phyloP scores from a whole-genome alignment of 2,888 invertebrate genomes.

The Heteropelma amictum region DNA sequence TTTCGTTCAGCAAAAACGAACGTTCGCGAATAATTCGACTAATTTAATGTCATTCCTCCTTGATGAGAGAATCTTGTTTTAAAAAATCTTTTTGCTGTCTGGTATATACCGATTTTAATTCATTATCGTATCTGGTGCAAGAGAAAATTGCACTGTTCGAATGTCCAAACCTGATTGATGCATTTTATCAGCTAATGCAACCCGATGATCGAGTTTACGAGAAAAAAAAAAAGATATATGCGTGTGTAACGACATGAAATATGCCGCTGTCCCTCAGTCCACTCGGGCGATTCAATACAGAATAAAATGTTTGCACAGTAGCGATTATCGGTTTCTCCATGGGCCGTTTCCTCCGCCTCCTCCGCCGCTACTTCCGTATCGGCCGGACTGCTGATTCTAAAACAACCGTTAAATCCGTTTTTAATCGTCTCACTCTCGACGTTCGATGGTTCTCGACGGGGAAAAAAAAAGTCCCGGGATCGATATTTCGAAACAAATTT shows the following conservation, averaged over 20 bases:
- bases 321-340: conserved; percentile 58
- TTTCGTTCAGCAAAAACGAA: background rate
- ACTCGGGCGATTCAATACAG: conserved; percentile 22
- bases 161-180: conserved; percentile 22
- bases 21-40: background rate
- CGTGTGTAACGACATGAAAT: background rate
- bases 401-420: conserved; percentile 49
- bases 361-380: conserved; percentile 59
- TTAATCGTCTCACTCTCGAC: background rate
- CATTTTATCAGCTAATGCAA: background rate
- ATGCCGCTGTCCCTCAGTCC: background rate
- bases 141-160: conserved; percentile 41
- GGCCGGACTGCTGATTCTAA: conserved; percentile 66
- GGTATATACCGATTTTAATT: background rate
- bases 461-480: no score
- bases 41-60: background rate
- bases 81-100: background rate
- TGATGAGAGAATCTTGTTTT: background rate
- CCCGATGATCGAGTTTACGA: conserved; percentile 7
- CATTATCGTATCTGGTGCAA: conserved; percentile 10
- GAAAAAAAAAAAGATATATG: conserved; percentile 8
- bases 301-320: conserved; percentile 1
- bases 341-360: conserved; percentile 54
- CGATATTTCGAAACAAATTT: background rate
- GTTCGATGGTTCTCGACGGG: background rate